Conservation (phyloP, 2,113 vertebrate species). For the Neolamprologus brichardi region DNA sequence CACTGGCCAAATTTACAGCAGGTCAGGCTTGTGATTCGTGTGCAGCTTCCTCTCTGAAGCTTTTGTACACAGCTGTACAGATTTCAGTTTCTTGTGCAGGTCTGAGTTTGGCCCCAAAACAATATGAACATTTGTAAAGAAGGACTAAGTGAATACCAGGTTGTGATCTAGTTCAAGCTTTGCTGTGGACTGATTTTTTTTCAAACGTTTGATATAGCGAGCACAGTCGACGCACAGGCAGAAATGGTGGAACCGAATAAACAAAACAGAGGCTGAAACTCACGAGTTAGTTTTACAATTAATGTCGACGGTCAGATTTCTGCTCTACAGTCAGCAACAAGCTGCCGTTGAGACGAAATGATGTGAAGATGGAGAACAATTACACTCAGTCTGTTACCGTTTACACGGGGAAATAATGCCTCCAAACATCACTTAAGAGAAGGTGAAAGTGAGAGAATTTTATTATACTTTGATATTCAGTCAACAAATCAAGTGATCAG, state of each 20-base stretch:
- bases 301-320: not conserved
- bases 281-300: not conserved
- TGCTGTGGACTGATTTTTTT: not conserved
- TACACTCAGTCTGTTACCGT: not conserved
- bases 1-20: not conserved
- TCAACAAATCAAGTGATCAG: accelerated
- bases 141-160: not conserved
- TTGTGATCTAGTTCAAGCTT: not conserved
- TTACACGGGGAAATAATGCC: not conserved
- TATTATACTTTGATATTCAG: not conserved
- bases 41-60: not conserved
- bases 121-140: not conserved
- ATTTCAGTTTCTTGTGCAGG: not conserved
- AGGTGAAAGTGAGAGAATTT: not conserved
- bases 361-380: not conserved
- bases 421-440: not conserved
- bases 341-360: not conserved
- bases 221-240: not conserved
- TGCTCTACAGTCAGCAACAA: not conserved
- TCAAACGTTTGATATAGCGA: not conserved
- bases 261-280: not conserved
- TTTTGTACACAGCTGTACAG: not conserved
- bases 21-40: not conserved
- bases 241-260: not conserved
- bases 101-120: not conserved